Percentiles rank a stretch among this genome's conserved stretches.
phyloP scores from a whole-genome alignment of 2,888 invertebrate species.

The Tinea trinotella region DNA sequence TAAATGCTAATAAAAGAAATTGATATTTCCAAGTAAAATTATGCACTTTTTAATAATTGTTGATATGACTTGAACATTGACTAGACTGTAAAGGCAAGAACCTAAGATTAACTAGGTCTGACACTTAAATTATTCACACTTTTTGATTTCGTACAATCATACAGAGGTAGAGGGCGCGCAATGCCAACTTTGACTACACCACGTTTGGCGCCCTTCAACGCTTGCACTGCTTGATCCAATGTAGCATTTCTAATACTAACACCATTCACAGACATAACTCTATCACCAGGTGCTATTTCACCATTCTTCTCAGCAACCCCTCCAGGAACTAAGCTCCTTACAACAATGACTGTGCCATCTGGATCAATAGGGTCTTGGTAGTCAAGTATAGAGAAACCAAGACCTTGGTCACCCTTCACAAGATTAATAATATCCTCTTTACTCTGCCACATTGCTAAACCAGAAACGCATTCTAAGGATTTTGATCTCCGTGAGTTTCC shows the following conservation, averaged over 20 bases:
- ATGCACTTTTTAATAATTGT: slow-evolving; percentile 13
- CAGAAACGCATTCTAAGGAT: slow-evolving; percentile 94
- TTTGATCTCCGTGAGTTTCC: slow-evolving; percentile 84
- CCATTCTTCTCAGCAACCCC: slow-evolving; percentile 98
- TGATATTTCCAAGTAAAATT: slow-evolving; percentile 7
- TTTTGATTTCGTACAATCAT: slow-evolving; percentile 46
- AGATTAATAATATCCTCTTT: slow-evolving; percentile 94
- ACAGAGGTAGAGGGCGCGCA: slow-evolving; percentile 82
- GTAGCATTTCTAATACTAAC: slow-evolving; percentile 91
- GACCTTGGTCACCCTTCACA: slow-evolving; percentile 93
- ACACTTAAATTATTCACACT: slow-evolving; percentile 47
- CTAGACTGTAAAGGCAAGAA: slow-evolving; percentile 41
- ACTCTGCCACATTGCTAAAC: slow-evolving; percentile 97
- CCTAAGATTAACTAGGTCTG: slow-evolving; percentile 56
- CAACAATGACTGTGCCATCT: slow-evolving; percentile 95
- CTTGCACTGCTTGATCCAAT: slow-evolving; percentile 95
- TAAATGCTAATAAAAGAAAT: not conserved
- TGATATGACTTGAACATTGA: slow-evolving; percentile 63
- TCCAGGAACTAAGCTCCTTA: slow-evolving; percentile 96
- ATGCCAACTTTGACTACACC: slow-evolving; percentile 94
- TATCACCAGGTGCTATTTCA: slow-evolving; percentile 94
- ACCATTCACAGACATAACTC: slow-evolving; percentile 93
- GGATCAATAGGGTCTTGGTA: slow-evolving; percentile 98
- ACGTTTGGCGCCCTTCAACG: slow-evolving; percentile 92
- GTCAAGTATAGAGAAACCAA: slow-evolving; percentile 98